Evolutionary conservation across 2,888 invertebrate genomes (phyloP).

Genomic region (Onthophagus sagittarius): DNA sequence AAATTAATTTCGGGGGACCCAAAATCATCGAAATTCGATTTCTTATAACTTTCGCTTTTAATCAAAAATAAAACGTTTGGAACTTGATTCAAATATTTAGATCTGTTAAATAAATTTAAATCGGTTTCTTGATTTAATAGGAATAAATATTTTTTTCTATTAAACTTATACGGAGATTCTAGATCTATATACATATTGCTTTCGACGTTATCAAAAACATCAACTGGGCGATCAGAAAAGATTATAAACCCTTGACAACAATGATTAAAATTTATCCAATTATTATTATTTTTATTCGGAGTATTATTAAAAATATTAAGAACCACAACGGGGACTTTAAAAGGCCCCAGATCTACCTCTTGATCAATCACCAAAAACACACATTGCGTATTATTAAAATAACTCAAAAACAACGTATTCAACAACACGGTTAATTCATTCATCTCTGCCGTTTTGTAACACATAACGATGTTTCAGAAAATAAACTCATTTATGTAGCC

Average conservation of each 20-base stretch:
- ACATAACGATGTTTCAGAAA: neutral
- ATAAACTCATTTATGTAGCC: neutral
- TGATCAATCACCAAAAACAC: conserved; percentile 4
- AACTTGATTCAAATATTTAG: neutral
- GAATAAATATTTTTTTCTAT: conserved; percentile 1
- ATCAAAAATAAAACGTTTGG: neutral
- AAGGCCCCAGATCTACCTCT: neutral
- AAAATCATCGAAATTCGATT: neutral
- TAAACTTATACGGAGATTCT: conserved; percentile 2
- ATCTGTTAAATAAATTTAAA: neutral
- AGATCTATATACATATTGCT: neutral
- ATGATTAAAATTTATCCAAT: neutral
- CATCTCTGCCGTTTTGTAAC: neutral
- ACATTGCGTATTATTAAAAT: neutral
- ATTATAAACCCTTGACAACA: conserved; percentile 1
- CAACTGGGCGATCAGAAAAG: neutral
- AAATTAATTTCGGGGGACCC: neutral
- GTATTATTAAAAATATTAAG: neutral
- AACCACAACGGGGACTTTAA: neutral
- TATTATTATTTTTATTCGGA: neutral
- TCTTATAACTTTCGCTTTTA: no score
- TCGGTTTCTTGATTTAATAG: neutral
- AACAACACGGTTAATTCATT: neutral
- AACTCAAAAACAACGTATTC: neutral
- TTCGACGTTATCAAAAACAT: conserved; percentile 1